Base-by-base conservation (phyloP, 92 coral and sea anemone genomes). In the Chrysogorgia sp. region DNA sequence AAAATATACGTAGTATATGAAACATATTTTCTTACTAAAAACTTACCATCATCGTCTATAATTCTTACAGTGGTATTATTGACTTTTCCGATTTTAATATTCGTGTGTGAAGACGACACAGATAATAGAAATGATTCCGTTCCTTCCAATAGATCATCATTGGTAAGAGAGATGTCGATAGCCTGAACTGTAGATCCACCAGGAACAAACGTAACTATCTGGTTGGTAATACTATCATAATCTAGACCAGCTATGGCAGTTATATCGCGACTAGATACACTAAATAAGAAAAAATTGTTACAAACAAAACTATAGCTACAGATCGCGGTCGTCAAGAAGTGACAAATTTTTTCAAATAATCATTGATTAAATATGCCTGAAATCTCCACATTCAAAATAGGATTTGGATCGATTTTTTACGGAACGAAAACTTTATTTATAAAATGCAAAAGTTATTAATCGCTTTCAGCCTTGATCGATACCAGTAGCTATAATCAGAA, bases 91-190 rank as follows among this genome's bases (percentile, higher is more conserved):
- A 67, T 67, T 67, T 20, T 43, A 40, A 67, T 67, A 35, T 67
- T 67, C 33, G 10, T 41, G 30, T 21, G 21, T 22, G 74, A 67
- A 19, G 68, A 74, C 14, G 41, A 24, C 29, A 77, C 41, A 24
- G 30, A 0, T 19, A 84, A 55, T 40, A 32, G 3, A 35, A 84
- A 77, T 12, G 88, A 58, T 60, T 77, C 88, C 1, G 80, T 82
- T 24, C 63, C 77, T 67, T 84, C 88, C n/a, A 26, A 29, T n/a
- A 12, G 45, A 8, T 0, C 20, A 26, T 84, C 88, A 50, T 84
- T 33, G 23, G 31, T 50, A 47, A 84, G 77, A 0, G 50, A 12
- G 31, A 84, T 58, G 0, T 0, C 15, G 48, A 76, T 19, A 12
- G 20, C 40, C 41, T 68, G 58, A 21, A n/a, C 32, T 34, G 34